Evolutionary conservation across 2,888 invertebrate species (phyloP).

Genomic region (Brachypalpus laphriformis): DNA sequence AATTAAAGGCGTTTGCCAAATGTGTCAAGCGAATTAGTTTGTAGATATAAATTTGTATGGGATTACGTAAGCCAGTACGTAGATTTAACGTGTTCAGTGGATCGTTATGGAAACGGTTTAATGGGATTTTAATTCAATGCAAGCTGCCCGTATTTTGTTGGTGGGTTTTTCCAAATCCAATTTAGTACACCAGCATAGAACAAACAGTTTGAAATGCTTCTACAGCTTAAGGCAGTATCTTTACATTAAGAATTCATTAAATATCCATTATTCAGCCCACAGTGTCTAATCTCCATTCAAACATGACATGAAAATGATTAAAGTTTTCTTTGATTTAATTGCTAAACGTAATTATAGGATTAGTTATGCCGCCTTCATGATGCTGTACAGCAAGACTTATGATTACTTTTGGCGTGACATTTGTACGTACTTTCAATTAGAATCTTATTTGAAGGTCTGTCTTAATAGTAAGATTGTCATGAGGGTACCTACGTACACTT

Average conservation of each 20-base stretch:
- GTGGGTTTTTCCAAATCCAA: slow-evolving; percentile 25
- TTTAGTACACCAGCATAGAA: slow-evolving; percentile 14
- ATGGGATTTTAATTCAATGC: slow-evolving; percentile 28
- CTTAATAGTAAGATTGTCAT: neutral
- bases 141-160: neutral
- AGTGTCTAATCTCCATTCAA: slow-evolving; percentile 1
- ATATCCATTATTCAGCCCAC: slow-evolving; percentile 10
- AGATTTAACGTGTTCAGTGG: neutral
- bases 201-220: neutral
- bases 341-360: neutral
- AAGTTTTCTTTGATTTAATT: neutral
- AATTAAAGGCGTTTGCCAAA: slow-evolving; percentile 37
- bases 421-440: neutral
- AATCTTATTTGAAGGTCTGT: neutral
- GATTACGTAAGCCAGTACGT: slow-evolving; percentile 31
- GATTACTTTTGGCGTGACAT: neutral
- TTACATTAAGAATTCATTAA: slow-evolving; percentile 26
- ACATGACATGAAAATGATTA: slow-evolving; percentile 15
- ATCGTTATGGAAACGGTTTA: neutral
- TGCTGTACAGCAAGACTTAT: neutral
- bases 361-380: neutral
- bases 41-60: neutral
- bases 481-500: neutral
- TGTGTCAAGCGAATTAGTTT: slow-evolving; percentile 34
- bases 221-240: neutral